Evolutionary conservation across 2,797 vertebrate species (phyloP), one percentile per base, ranked within the genome.

Genomic region (Rallus crepitans): DNA sequence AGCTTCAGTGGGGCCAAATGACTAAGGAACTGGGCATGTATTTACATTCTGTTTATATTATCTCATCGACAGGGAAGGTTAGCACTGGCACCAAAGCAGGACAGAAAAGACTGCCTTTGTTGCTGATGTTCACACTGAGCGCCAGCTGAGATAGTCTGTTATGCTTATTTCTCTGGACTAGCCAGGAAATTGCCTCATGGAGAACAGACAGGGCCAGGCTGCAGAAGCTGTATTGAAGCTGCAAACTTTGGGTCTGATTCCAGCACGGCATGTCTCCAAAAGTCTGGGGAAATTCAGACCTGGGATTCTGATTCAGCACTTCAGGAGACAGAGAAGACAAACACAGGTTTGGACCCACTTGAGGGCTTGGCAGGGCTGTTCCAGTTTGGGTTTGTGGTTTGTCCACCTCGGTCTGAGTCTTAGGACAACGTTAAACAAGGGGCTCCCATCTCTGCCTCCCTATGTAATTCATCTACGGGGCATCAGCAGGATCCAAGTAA

Each of bases 121-220:
- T 90, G 88, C 80, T 47, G 60, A 64, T 80, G 82, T 48, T 81
- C 40, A 12, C 37, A 6, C 72, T 6, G 39, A 11, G 71, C 35
- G 94, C 92, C 94, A 82, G 95, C 93, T 95, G 91, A 97, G 93
- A 81, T 81, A 68, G 87, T 93, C 93, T 96, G 93, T 92, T 96
- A 64, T 96, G 95, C 89, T 94, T 94, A 75, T 94, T 94, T 85
- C 91, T 85, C 78, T 84, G 86, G 95, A 82, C 91, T 95, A 90
- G 97, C 88, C 95, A 97, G 96, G 96, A 96, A 97, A 96, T 95
- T 95, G 93, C 93, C 92, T 96, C 95, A 97, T 94, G 92, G 86
- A 73, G 90, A 75, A 39, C 11, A 91, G 82, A 65, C 12, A 1
- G 57, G 77, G 87, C 84, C 93, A 94, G 92, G 93, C 87, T 90